Conservation (phyloP, 2,113 vertebrate species). For the Colossoma macropomum region DNA sequence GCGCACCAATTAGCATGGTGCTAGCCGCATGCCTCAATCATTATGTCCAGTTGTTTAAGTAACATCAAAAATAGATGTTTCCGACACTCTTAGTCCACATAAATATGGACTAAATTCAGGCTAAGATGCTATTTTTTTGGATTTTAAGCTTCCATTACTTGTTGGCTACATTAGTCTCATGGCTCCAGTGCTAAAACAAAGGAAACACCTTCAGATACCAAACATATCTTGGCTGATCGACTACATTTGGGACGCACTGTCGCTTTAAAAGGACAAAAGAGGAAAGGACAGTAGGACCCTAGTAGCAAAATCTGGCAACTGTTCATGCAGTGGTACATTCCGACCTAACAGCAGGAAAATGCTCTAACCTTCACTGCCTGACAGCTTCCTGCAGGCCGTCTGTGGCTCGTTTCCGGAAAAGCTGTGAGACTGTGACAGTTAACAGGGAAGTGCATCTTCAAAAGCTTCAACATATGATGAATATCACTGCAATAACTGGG, state of each 20-base stretch:
- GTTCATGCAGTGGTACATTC: neutral
- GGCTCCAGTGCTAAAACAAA: neutral
- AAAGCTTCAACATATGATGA: conserved; percentile 6
- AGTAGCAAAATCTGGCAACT: neutral
- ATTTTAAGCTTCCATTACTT: too few relatives aligned
- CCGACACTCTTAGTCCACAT: too few relatives aligned
- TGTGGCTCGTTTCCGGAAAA: neutral
- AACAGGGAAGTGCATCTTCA: neutral
- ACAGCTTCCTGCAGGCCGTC: neutral
- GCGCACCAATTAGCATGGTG: too few relatives aligned
- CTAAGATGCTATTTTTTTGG: neutral
- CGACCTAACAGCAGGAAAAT: neutral
- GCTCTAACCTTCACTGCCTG: neutral
- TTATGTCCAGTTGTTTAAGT: too few relatives aligned
- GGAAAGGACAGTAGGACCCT: neutral
- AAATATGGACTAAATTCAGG: too few relatives aligned
- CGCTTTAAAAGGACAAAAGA: neutral
- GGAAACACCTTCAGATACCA: neutral
- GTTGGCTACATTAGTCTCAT: neutral
- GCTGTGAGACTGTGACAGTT: conserved; percentile 17
- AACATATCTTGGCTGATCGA: neutral
- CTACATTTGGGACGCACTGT: neutral
- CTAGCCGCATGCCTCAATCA: too few relatives aligned
- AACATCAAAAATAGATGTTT: too few relatives aligned
- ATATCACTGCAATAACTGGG: neutral